Evolutionary conservation across 1,140 invertebrate genomes (phyloP), one percentile per base, ranked within the genome.

Genomic region (Ostrea edulis): DNA sequence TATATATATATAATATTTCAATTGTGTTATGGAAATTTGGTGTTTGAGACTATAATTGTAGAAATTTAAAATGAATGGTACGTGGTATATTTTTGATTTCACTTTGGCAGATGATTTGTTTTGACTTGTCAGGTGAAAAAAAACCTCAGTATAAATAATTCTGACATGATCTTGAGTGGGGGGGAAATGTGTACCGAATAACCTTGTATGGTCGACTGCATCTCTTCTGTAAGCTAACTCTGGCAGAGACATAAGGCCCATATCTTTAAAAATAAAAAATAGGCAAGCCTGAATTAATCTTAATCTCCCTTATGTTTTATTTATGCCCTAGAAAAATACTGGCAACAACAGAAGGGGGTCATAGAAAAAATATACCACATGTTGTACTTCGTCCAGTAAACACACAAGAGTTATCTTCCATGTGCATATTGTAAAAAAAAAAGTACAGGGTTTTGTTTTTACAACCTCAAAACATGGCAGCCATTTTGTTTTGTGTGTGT

Each of bases 401-500:
- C 68, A 25, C 29, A 29, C 68, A 77, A 35, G 68, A 77, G 68
- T 77, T 77, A 77, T 77, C 25, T 35, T 77, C 29, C 68, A 14
- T 77, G 68, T 14, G 25, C 68, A 29, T 12, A 77, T 77, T 77
- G 68, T 77, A 29, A 14, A 35, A 77, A 71, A 71, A 77, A 77
- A 25, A 20, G n/a, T n/a, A 77, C 55, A 62, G 12, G n/a, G 55
- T 62, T 62, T 62, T 77, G 29, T 77, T 77, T 77, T 77, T 77
- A 77, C 68, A 77, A 77, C 68, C 68, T 77, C 25, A 77, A 77
- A 77, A 77, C 8, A 77, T 77, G 68, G 68, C 68, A 25, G 68
- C 68, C 68, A 77, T 77, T 77, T 77, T 77, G 68, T 77, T 77
- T 77, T 77, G 68, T 77, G 68, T 77, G 25, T 29, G 68, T 77